A percentile compares a stretch with the other conserved stretches of the same genome.
Evolutionary conservation across 2,113 vertebrate genomes (phyloP).

Genomic region (Cromileptes altivelis): DNA sequence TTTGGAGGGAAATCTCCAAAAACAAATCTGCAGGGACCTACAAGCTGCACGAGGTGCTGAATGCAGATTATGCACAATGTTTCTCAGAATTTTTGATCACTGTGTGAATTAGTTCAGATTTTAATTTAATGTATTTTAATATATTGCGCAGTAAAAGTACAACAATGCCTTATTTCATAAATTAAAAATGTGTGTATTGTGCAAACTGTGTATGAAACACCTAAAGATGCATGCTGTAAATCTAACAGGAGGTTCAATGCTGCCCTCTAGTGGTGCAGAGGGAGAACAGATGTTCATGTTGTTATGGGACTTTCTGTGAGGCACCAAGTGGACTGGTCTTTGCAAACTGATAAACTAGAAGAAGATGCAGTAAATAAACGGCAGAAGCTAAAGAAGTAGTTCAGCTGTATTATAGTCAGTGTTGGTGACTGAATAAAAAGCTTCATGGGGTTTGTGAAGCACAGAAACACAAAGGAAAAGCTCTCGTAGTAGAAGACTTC

Average conservation of each 20-base stretch:
- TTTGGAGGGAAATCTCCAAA: not conserved
- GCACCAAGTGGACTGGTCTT: not conserved
- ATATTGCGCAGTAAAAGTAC: not conserved
- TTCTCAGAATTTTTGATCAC: not conserved
- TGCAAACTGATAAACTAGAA: not conserved
- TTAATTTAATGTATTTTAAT: no score
- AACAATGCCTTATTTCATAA: not conserved
- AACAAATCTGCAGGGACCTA: not conserved
- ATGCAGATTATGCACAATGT: no score
- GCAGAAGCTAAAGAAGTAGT: not conserved
- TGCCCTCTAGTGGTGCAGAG: conserved; percentile 59
- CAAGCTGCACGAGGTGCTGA: not conserved
- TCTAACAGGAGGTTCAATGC: conserved; percentile 14
- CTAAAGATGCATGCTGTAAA: not conserved
- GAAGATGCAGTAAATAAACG: not conserved
- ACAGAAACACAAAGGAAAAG: not conserved
- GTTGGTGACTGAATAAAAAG: not conserved
- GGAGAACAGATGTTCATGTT: not conserved
- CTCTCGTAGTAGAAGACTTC: not conserved
- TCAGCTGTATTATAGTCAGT: not conserved
- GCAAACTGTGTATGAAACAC: not conserved
- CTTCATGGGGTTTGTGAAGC: no score
- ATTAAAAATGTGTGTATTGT: not conserved
- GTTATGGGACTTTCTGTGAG: not conserved
- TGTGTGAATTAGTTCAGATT: not conserved